phyloP scores from a whole-genome alignment of 2,888 invertebrate species.

The Cheilosia pagana region DNA sequence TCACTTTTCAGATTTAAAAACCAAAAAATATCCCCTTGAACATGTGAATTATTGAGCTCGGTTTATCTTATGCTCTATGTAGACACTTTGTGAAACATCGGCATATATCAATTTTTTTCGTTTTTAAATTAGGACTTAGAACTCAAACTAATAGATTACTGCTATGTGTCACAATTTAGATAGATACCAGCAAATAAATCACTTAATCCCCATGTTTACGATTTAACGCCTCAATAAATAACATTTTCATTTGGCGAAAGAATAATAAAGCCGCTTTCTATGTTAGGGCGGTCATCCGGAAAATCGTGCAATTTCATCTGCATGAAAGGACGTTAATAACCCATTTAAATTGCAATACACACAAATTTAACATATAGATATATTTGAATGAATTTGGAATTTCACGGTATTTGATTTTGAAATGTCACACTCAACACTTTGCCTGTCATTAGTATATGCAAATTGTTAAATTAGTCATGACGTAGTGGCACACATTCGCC shows the following conservation, averaged over 20 bases:
- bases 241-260: constrained; percentile 32
- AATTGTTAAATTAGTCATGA: constrained; percentile 61
- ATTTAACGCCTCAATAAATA: constrained; percentile 70
- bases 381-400: constrained; percentile 58
- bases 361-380: constrained; percentile 42
- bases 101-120: too few species aligned
- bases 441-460: constrained; percentile 59
- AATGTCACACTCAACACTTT: constrained; percentile 13
- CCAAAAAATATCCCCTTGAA: too few species aligned
- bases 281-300: constrained; percentile 64
- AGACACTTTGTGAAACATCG: too few species aligned
- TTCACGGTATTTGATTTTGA: constrained; percentile 51
- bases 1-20: too few species aligned
- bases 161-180: background rate
- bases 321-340: constrained; percentile 63
- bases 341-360: constrained; percentile 64
- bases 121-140: background rate
- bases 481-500: constrained; percentile 22
- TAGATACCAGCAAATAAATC: constrained; percentile 27
- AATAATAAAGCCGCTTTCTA: constrained; percentile 48
- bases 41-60: too few species aligned
- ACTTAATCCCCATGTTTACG: constrained; percentile 62
- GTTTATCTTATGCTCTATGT: too few species aligned
- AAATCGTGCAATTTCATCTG: constrained; percentile 58
- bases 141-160: background rate